phyloP scores from a whole-genome alignment of 2,113 vertebrate species.

The Felis catus region DNA sequence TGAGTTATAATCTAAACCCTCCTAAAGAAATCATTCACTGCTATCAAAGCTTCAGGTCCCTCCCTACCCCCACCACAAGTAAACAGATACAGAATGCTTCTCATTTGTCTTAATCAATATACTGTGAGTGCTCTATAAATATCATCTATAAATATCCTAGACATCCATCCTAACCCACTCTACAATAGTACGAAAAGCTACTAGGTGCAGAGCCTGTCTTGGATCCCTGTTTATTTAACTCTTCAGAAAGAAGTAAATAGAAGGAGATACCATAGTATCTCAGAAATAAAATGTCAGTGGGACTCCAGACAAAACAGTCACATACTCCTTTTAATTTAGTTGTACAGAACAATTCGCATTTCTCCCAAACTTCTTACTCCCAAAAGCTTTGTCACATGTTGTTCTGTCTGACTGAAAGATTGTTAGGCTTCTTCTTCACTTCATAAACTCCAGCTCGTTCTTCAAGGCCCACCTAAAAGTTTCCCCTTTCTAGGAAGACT shows the following conservation, averaged over 20 bases:
- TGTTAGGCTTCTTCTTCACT: background rate
- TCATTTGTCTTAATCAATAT: background rate
- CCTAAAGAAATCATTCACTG: background rate
- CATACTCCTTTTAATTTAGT: background rate
- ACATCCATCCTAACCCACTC: background rate
- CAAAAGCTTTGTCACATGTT: background rate
- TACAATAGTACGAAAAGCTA: background rate
- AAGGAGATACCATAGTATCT: background rate
- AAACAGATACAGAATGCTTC: background rate
- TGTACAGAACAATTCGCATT: background rate
- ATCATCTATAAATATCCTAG: background rate
- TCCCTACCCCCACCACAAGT: background rate
- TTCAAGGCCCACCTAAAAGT: background rate
- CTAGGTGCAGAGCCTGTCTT: background rate
- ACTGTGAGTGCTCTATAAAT: background rate
- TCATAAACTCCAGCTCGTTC: background rate
- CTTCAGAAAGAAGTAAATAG: background rate
- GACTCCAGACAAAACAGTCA: background rate
- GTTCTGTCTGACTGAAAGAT: background rate
- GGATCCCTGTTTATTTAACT: background rate
- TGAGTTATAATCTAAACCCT: background rate
- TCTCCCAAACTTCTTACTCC: background rate
- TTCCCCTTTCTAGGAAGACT: background rate
- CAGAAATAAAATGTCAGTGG: background rate
- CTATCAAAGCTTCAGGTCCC: background rate